Evolutionary conservation across 2,113 vertebrate genomes (phyloP), one percentile per base, ranked within the genome.

Genomic region (Ochotona curzoniae): DNA sequence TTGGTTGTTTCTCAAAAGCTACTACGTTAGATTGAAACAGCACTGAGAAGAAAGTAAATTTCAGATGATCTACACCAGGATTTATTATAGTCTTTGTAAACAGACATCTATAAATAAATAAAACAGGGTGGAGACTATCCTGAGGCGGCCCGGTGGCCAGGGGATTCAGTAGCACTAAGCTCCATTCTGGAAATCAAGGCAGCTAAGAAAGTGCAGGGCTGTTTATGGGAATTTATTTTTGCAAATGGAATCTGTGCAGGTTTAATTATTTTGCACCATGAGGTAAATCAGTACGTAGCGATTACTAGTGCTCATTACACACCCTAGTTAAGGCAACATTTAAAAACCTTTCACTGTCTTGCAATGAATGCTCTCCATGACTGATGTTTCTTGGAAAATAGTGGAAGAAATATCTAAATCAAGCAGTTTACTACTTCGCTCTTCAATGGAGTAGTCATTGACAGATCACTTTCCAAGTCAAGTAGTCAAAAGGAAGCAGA

Each of bases 31-130:
- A 97, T 79, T 90, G 95, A 97, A 96, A 97, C 57, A 96, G 70
- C 89, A 97, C 97, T 97, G 86, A 93, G 87, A 96, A 1, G 60
- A 97, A 94, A 96, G 95, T 96, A 97, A 97, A 96, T 97, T 96
- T 97, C 92, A 96, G 94, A 91, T 86, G 97, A 96, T 98, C 97
- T 97, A 96, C 97, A 97, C 96, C 96, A 95, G 97, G 96, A 97
- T 97, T 97, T 61, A 95, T 84, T 94, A 96, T 17, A 91, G 81
- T 97, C 96, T 94, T 96, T 96, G 97, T 98, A 98, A 98, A 98
- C 98, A 98, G 97, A 95, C 35, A 88, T 97, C 96, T 97, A 97
- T 97, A 97, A 98, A 98, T 98, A 98, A 98, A 97, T 98, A 97
- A 95, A 91, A 95, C 25, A 90, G 93, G 30, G 71, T 78, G 32